Evolutionary conservation across 2,888 invertebrate genomes (phyloP), one percentile per base, ranked within the genome.

Genomic region (Octonoba sinensis): DNA sequence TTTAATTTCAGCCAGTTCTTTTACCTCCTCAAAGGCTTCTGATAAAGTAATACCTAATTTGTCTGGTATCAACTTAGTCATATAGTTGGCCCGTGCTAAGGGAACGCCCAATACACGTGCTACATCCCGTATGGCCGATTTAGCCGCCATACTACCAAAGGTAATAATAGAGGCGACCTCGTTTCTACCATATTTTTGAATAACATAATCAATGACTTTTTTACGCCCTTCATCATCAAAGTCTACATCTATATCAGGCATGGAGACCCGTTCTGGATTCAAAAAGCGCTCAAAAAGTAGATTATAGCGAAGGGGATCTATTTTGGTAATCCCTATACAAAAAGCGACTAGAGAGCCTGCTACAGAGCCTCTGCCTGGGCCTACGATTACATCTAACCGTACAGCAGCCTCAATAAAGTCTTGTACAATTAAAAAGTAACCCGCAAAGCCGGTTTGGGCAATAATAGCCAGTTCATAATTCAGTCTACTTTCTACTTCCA

Each of bases 171-270:
- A 47, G 8, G 75, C 75, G n/a, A 77, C 74, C 15, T 24, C 12
- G 15, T 75, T 24, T 22, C 16, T 51, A 15, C 75, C 75, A 76
- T 75, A 75, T 77, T 75, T 76, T 75, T 75, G 18, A 22, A 15
- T 51, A 12, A 77, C 51, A 76, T 77, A 75, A 36, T 47, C 73
- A 22, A 79, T 77, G 11, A 75, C 73, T 56, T 75, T 67, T 27
- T 75, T 72, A n/a, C 75, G 22, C 12, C 75, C 66, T 22, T 54
- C 56, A n/a, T 54, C 8, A 75, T 72, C 76, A 51, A 79, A 79
- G 66, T 79, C 79, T 12, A 79, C 73, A 78, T 79, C 79, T 59
- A 79, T 74, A 44, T 79, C 64, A 44, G 64, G 75, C 81, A 81
- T 76, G 18, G 81, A 77, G 16, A 77, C 69, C 46, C 81, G n/a